Base-by-base conservation (phyloP, 2,113 vertebrate genomes). In the Tupaia tana region DNA sequence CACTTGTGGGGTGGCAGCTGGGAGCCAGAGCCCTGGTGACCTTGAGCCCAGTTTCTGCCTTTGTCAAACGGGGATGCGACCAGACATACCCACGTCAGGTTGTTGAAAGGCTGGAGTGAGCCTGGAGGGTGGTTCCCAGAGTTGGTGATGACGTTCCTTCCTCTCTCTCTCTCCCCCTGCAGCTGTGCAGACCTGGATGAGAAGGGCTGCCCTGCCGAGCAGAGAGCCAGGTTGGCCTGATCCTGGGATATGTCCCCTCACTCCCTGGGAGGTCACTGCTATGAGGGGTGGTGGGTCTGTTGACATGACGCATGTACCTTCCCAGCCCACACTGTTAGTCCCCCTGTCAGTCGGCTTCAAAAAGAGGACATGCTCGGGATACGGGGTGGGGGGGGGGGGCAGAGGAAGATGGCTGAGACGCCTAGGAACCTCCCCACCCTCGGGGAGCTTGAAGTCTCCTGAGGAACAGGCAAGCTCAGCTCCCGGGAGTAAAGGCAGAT, bases 171-270 rank as follows among this genome's bases (percentile, higher is more conserved):
- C 43, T 43, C 43, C 43, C 97, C n/a, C 97, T 96, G 71, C 97
- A 99, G 99, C 87, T 99, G 99, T 97, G 98, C 98, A 2, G 96
- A 98, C 91, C 98, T 98, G 98, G 99, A 99, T 16, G 99, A 99
- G 54, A 98, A 98, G 12, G 99, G 99, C 56, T 99, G 99, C 89
- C 99, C 99, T 0, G 89, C 99, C 5, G 98, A 99, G 78, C 99
- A 98, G 97, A 99, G 99, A 97, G 98, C 99, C 7, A 99, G 99
- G 99, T 99, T 22, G 77, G 95, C 80, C 9, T 58, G 59, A 20
- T 54, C 69, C 89, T 27, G 3, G 79, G 67, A 78, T 4, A 6
- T 1, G 2, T 34, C 43, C 66, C 10, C 78, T 54, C 15, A 43
- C n/a, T 11, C 71, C 56, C 79, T 19, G 14, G 64, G 31, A 13